Conservation (phyloP, 92 coral and sea anemone genomes). For the Siderastrea radians region DNA sequence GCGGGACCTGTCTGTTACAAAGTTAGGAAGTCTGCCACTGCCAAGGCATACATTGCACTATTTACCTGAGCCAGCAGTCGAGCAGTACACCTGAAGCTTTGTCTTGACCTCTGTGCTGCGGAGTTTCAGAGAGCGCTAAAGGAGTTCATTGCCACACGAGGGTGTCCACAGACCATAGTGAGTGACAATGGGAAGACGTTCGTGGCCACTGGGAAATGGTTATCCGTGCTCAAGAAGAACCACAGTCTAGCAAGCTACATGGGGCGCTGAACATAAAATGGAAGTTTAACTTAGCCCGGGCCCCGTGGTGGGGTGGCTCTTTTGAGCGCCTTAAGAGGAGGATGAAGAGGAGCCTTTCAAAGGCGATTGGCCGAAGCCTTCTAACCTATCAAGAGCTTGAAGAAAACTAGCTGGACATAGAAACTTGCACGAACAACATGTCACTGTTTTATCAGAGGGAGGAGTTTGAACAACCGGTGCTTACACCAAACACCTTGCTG, state of each 20-base stretch:
- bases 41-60: conserved; percentile 54
- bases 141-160: background rate
- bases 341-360: conserved; percentile 35
- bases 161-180: no score
- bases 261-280: no score
- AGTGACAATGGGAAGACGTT: no score
- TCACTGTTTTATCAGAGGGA: conserved; percentile 77
- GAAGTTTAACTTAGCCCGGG: no score
- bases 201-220: no score
- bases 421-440: conserved; percentile 69
- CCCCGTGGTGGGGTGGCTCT: background rate
- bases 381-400: conserved; percentile 61
- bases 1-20: conserved; percentile 66
- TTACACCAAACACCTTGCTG: conserved; percentile 67
- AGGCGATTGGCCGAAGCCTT: conserved; percentile 50
- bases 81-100: conserved; percentile 70
- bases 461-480: conserved; percentile 65
- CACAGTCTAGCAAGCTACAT: no score
- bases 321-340: background rate
- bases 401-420: conserved; percentile 67
- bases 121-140: conserved; percentile 51
- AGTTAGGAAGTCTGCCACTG: background rate
- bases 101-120: conserved; percentile 29
- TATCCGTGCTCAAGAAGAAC: no score
- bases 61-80: conserved; percentile 69